Percentiles rank a stretch among this genome's conserved stretches.
Conservation (phyloP, 2,797 vertebrate species). For the Gobio occitaniae region DNA sequence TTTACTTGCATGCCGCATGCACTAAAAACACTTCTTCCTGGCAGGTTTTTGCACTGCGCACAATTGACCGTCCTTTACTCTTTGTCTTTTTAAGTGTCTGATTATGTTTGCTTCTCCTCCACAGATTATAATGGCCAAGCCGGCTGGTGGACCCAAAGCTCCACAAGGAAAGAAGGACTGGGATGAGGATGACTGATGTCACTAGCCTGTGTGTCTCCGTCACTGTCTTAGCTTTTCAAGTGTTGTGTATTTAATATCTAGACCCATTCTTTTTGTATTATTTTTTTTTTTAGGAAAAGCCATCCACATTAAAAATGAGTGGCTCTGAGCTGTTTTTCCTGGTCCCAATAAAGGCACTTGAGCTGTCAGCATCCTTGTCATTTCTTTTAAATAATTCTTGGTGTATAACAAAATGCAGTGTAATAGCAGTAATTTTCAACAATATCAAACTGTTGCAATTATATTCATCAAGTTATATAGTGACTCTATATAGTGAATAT, state of each 20-base stretch:
- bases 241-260: conserved; percentile 60
- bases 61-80: background rate
- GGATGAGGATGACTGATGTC: conserved; percentile 91
- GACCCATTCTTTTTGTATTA: conserved; percentile 38
- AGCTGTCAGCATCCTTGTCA: conserved; percentile 42
- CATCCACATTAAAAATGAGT: conserved; percentile 22
- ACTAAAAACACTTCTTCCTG: conserved; percentile 42
- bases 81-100: conserved; percentile 26
- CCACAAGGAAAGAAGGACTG: conserved; percentile 93
- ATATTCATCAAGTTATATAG: background rate
- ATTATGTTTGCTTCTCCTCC: conserved; percentile 27
- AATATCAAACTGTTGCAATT: no score
- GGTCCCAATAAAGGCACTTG: conserved; percentile 64
- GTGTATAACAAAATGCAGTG: background rate
- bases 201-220: background rate
- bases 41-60: background rate
- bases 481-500: background rate
- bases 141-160: conserved; percentile 91
- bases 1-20: conserved; percentile 76
- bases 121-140: conserved; percentile 94
- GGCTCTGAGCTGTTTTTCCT: conserved; percentile 46
- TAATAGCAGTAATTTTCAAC: background rate
- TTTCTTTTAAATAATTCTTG: background rate
- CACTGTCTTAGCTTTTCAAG: conserved; percentile 37
- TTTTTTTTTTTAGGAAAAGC: conserved; percentile 35